A percentile compares a stretch with the other conserved stretches of the same genome.
phyloP scores from a whole-genome alignment of 2,888 invertebrate species.

The Catotricha subobsoleta region DNA sequence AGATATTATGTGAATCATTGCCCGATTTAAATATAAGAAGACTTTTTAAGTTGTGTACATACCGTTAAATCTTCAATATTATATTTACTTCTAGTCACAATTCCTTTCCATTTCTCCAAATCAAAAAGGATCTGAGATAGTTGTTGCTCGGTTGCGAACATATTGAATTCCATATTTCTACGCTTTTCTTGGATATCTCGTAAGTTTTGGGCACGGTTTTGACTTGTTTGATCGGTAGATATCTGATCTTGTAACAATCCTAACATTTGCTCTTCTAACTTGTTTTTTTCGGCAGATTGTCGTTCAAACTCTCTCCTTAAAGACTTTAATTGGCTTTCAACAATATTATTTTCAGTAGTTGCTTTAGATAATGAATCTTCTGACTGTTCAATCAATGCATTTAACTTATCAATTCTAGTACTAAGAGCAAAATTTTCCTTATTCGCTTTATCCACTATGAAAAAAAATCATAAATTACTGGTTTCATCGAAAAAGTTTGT shows the following conservation, averaged over 20 bases:
- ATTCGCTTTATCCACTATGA: constrained; percentile 36
- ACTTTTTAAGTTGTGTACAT: background rate
- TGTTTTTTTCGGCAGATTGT: constrained; percentile 33
- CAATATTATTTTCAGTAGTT: constrained; percentile 25
- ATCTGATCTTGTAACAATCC: constrained; percentile 45
- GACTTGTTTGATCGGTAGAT: constrained; percentile 47
- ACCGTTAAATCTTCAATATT: constrained; percentile 16
- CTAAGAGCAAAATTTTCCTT: constrained; percentile 34
- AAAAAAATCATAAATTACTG: constrained; percentile 10
- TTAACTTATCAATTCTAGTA: constrained; percentile 34
- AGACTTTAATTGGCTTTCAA: constrained; percentile 22
- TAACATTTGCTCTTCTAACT: constrained; percentile 46
- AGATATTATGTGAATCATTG: constrained; percentile 21
- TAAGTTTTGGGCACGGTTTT: constrained; percentile 30
- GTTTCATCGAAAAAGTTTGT: too few species aligned
- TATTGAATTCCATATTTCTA: constrained; percentile 25
- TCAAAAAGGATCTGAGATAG: constrained; percentile 30
- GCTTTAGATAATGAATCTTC: constrained; percentile 41
- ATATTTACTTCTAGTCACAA: constrained; percentile 16
- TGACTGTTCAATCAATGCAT: constrained; percentile 40
- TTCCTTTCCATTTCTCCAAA: constrained; percentile 25
- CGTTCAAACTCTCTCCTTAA: constrained; percentile 32
- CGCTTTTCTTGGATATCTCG: constrained; percentile 30
- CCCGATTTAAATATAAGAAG: constrained; percentile 14
- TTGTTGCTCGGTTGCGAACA: constrained; percentile 36